Evolutionary conservation across 2,113 vertebrate genomes (phyloP), one percentile per base, ranked within the genome.

Genomic region (Stigmatopora argus): DNA sequence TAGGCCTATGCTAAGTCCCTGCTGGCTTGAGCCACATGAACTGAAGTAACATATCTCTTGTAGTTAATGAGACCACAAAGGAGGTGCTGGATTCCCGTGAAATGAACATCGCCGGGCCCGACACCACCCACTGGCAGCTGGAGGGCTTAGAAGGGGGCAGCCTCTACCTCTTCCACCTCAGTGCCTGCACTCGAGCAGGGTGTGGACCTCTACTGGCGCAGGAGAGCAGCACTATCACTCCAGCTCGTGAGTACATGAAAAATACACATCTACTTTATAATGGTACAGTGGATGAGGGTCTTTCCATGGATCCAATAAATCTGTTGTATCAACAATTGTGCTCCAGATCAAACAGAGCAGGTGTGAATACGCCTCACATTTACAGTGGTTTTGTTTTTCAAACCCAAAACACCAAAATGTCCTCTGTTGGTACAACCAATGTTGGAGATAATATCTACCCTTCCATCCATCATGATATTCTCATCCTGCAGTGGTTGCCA

Each of bases 161-260:
- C 75, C 91, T 83, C 69, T 98, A 98, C 87, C 94, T 92, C 70
- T 94, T 99, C 83, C 91, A 94, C 65, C 80, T 95, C 74, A 92
- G 90, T 4, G 95, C 94, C 26, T 99, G 96, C 78, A 98, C 95
- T 1, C 79, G 66, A 51, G 85, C 83, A 62, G 96, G 95, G 79
- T 97, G 95, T 13, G 96, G 97, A 19, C 93, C 92, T 46, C 83
- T 92, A 0, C 38, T 86, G 70, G 92, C 91, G 0, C 92, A 96
- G 78, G 94, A 96, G 78, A 87, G 87, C 52, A 68, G 66, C 63
- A 95, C 93, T 0, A n/a, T 80, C 58, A 72, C 77, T n/a, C 70
- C 83, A 82, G 80, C 83, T 77, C 77, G 96, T 99, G 90, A 95
- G 96, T 83, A 51, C 38, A 75, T 17, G 7, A 66, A 62, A 64